Evolutionary conservation across 2,888 invertebrate species (phyloP), one percentile per base, ranked within the genome.

Genomic region (Megastigmus dorsalis): DNA sequence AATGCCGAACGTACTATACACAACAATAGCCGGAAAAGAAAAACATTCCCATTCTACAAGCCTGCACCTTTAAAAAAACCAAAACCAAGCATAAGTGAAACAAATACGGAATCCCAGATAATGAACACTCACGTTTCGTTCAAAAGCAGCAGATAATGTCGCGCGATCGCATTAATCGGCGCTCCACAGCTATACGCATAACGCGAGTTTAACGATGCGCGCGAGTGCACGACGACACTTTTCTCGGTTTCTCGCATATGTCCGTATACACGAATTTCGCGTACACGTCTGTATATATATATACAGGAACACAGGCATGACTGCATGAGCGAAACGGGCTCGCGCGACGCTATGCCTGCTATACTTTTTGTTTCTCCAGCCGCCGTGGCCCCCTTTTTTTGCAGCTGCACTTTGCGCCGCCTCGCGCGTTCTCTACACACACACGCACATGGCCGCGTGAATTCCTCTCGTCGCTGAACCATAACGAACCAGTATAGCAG

Each of bases 401-500:
- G 20, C 20, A 55, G 20, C 36, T 36, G 55, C 55, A 55, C 55
- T 55, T 55, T 55, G 36, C 55, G 55, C 55, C 55, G n/a, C 20
- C 55, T 23, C 20, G 20, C 55, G n/a, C n/a, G n/a, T 55, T 1
- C 38, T 38, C 1, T 7, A 6, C 38, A 55, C 3, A 26, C 38
- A 33, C 23, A 57, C 3, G 38, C 15, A 33, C 13, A 38, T 6
- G 10, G 20, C 6, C 15, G 59, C 41, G 45, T 20, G 33, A 45
- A 48, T 48, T 62, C 15, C 48, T 48, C 33, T n/a, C n/a, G 23
- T 6, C 30, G 15, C 18, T 41, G 63, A 55, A 71, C 63, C n/a
- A n/a, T 71, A 71, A 71, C 54, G 52, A 69, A 43, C n/a, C n/a
- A n/a, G n/a, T n/a, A n/a, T 70, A 5, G 28, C 15, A 33, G 18